These are phyloP conservation scores for Piaya cayana DNA, from an alignment of 2,113 vertebrate species.

Conservation along the genomic window DNA sequence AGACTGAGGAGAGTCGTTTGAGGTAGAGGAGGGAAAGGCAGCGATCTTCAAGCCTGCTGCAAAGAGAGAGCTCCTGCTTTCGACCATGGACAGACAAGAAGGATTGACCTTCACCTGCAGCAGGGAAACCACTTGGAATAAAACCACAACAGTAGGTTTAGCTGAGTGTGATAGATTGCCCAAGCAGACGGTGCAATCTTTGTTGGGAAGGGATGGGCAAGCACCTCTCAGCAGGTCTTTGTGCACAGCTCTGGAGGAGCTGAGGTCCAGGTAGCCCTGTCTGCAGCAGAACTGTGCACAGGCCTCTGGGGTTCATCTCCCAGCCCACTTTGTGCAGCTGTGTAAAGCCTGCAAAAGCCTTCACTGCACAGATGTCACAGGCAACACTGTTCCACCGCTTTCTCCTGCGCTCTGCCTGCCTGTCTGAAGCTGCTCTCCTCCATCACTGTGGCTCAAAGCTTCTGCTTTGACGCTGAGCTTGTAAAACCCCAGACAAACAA, in stretches of 20 bases:
- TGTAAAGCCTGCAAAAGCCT: background rate
- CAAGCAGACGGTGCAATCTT: background rate
- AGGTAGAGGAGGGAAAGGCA: background rate
- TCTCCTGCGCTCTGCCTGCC: background rate
- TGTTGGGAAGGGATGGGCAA: background rate
- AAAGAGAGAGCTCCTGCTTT: background rate
- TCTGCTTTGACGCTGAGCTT: background rate
- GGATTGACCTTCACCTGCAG: background rate
- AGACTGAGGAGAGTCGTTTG: background rate
- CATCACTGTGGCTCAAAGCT: accelerated
- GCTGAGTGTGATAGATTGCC: accelerated
- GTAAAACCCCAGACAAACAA: background rate
- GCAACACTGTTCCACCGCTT: background rate
- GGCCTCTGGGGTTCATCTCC: background rate
- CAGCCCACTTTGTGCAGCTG: background rate
- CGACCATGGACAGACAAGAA: background rate
- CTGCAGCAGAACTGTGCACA: background rate
- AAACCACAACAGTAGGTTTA: background rate
- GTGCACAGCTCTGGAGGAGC: background rate
- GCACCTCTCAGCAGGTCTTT: background rate
- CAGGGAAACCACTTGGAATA: too few relatives aligned
- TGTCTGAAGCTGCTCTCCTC: background rate
- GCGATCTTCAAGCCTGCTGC: background rate
- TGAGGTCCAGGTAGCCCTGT: background rate
- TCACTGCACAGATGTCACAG: background rate